Base-by-base conservation (phyloP, 2,888 invertebrate genomes). In the Rhodophaea formosa region DNA sequence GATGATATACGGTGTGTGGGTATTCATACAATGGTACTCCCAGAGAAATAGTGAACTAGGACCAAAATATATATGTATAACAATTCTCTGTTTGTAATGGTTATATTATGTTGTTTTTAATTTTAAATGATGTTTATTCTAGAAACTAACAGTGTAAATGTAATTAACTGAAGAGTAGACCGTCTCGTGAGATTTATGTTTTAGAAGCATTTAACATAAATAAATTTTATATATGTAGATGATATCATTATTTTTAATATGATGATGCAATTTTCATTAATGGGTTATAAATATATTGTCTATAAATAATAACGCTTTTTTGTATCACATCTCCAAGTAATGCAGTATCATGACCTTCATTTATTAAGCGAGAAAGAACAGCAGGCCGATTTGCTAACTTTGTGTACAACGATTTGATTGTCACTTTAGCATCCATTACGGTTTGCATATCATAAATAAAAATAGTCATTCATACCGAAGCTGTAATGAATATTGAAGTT, bases 221-320 rank as follows among this genome's bases (percentile, higher is more conserved):
- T 51, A 51, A 79, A 80, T 81, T 81, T 82, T 81, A 80, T 82
- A 82, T 82, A 84, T 84, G 82, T 88, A 88, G 86, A 84, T 79
- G 74, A 83, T 86, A 83, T 86, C 79, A 86, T 87, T 89, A 88
- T 88, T 89, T 89, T 89, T 86, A 86, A 84, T 85, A 86, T 82
- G 81, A 82, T 82, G 80, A 86, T 85, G 79, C 85, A 84, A 83
- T 87, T 87, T 88, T 86, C 77, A 84, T 81, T 85, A 83, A 77
- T 84, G 88, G 88, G 87, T 86, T 88, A 86, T 80, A 83, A 84
- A 87, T 86, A 86, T 88, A 88, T 78, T 80, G 78, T 82, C 78
- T 78, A 80, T 84, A 82, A 85, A 68, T 72, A 70, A 63, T 55
- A 61, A 68, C 68, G 65, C 71, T 67, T 67, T 73, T 70, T 72